Evolutionary conservation across 1,140 invertebrate species (phyloP).

Genomic region (Ceratoteleas bidentatus): DNA sequence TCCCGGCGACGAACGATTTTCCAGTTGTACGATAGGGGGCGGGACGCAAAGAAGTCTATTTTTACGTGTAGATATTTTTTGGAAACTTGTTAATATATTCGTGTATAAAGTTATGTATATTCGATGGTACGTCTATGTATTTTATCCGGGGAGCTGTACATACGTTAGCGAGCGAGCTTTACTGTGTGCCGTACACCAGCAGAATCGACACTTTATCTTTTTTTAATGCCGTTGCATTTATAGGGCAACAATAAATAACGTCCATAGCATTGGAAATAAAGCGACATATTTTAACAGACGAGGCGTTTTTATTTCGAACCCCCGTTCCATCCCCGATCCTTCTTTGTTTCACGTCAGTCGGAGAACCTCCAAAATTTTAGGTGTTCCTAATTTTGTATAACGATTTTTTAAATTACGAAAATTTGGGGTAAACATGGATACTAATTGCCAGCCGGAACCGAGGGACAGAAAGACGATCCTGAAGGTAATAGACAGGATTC

Average conservation of each 20-base stretch:
- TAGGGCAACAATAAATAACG: constrained; percentile 38
- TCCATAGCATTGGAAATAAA: constrained; percentile 62
- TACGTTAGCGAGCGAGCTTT: constrained; percentile 44
- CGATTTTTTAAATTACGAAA: no score
- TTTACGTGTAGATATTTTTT: constrained; percentile 77
- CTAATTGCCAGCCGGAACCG: no score
- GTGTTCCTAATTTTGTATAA: no score
- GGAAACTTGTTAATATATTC: constrained; percentile 71
- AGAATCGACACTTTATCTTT: constrained; percentile 51
- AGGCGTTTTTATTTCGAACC: no score
- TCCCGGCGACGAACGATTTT: constrained; percentile 11
- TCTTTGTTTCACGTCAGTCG: no score
- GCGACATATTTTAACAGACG: constrained; percentile 34
- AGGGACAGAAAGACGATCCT: no score
- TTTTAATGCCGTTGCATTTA: constrained; percentile 50
- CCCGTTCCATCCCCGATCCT: no score
- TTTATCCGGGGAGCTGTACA: constrained; percentile 34
- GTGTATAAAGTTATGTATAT: constrained; percentile 44
- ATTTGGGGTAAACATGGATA: no score
- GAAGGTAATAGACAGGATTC: no score
- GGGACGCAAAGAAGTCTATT: constrained; percentile 53
- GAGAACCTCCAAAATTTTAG: no score
- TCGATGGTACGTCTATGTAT: constrained; percentile 46
- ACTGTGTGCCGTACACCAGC: constrained; percentile 39
- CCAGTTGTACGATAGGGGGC: constrained; percentile 24